A percentile compares a stretch with the other conserved stretches of the same genome.
Conservation (phyloP, 2,113 vertebrate genomes). For the Xenopus tropicalis region DNA sequence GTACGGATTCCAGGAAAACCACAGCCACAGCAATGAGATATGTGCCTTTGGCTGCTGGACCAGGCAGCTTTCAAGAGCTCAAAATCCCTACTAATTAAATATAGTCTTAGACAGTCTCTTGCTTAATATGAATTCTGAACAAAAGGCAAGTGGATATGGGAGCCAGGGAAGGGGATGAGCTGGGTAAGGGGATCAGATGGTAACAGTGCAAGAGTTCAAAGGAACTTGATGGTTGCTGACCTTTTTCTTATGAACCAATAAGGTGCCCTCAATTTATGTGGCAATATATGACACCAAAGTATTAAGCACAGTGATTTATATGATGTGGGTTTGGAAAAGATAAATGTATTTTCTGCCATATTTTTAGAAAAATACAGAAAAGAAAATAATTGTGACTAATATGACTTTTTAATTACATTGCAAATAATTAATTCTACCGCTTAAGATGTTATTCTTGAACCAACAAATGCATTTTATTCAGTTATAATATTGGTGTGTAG, state of each 20-base stretch:
- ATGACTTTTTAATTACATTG: too few relatives aligned
- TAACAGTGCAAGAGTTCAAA: conserved; percentile 23
- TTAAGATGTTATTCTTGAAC: too few relatives aligned
- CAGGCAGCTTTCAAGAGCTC: conserved; percentile 18
- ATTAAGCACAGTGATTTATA: too few relatives aligned
- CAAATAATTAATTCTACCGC: too few relatives aligned
- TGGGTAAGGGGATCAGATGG: conserved; percentile 23
- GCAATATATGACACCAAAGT: too few relatives aligned
- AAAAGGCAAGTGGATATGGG: conserved; percentile 19
- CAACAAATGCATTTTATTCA: too few relatives aligned
- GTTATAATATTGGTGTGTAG: too few relatives aligned
- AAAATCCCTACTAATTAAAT: conserved; percentile 43
- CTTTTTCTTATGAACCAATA: conserved; percentile 16
- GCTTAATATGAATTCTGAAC: conserved; percentile 34
- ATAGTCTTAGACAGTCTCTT: conserved; percentile 39
- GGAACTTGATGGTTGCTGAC: conserved; percentile 35
- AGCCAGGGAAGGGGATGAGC: conserved; percentile 4
- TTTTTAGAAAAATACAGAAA: too few relatives aligned
- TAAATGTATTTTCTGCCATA: too few relatives aligned
- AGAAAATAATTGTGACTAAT: too few relatives aligned
- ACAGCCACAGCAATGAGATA: conserved; percentile 26
- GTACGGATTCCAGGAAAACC: conserved; percentile 9
- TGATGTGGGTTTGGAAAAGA: too few relatives aligned
- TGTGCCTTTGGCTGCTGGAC: conserved; percentile 26
- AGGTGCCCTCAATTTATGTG: conserved; percentile 18